Base-by-base conservation (phyloP, 2,113 vertebrate species). In the Heterocephalus glaber region DNA sequence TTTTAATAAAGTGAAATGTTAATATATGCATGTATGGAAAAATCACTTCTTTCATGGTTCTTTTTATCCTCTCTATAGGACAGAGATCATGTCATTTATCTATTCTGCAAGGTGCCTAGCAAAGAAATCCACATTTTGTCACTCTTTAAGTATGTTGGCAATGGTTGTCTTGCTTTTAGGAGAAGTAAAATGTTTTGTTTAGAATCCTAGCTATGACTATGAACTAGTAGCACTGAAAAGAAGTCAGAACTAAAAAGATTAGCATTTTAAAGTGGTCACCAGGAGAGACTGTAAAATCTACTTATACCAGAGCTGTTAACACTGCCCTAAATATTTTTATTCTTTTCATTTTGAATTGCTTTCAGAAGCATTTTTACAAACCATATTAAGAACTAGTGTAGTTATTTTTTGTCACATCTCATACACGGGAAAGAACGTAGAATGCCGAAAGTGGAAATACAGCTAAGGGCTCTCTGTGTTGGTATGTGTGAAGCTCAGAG, bases 1-100 rank as follows among this genome's bases (percentile, higher is more conserved):
- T 86, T 88, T 96, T 95, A 89, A 85, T 88, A 92, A 97, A 95
- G 92, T 90, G 80, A 96, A 76, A 96, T 95, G 85, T 95, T 95
- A 92, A 96, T 89, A 86, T 77, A 96, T 63, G 82, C 68, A 82
- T 93, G 81, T 94, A 61, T 89, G 82, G 38, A 86, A 91, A 95
- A 94, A 89, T 20, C 6, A 1, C 70, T 81, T 89, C 90, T 94
- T 94, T 95, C 52, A 83, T 86, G 86, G 56, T 89, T 95, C 52
- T 87, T 95, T 96, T 86, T 84, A 66, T 96, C 49, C 38, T 89
- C 70, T 68, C 54, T 41, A 35, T 76, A 95, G 70, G 79, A 56
- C 49, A 93, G 41, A 85, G 7, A 47, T 47, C 26, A 16, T 82
- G 68, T 77, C 52, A 80, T 86, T 86, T 87, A 61, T 89, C 66